A percentile compares a stretch with the other conserved stretches of the same genome.
These are phyloP conservation scores for Monopis laevigella DNA, from an alignment of 2,888 invertebrate species.

Conservation along the genomic window DNA sequence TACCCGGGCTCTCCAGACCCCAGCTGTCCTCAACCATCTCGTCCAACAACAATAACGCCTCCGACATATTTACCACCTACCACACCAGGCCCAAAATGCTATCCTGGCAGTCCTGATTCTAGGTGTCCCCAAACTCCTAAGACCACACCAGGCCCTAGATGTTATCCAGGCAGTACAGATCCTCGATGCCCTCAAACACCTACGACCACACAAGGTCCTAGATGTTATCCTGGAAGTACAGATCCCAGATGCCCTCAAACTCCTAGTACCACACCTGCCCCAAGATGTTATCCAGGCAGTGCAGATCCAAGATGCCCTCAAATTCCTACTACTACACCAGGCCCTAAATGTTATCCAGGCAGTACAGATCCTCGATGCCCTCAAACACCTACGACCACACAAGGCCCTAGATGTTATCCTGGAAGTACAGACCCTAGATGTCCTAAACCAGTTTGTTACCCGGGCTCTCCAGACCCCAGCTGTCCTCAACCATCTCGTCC, in stretches of 20 bases:
- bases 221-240: conserved; percentile 28
- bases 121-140: too few relatives aligned
- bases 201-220: conserved; percentile 22
- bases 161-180: conserved; percentile 37
- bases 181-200: conserved; percentile 36
- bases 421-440: conserved; percentile 32
- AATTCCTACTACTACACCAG: conserved; percentile 25
- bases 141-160: conserved; percentile 23
- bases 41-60: conserved; percentile 16
- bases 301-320: conserved; percentile 27
- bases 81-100: conserved; percentile 24
- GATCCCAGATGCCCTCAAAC: conserved; percentile 28
- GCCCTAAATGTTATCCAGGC: conserved; percentile 19
- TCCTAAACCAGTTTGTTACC: conserved; percentile 19
- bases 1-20: conserved; percentile 25
- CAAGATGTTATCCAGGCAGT: conserved; percentile 31
- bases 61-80: conserved; percentile 23
- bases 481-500: conserved; percentile 22
- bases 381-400: conserved; percentile 25
- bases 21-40: conserved; percentile 22
- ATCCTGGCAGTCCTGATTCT: conserved; percentile 33
- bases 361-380: conserved; percentile 20
- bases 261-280: conserved; percentile 25
- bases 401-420: conserved; percentile 26
- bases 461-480: conserved; percentile 26